Base-by-base conservation (phyloP, 1,140 invertebrate species). In the Saccostrea echinata region DNA sequence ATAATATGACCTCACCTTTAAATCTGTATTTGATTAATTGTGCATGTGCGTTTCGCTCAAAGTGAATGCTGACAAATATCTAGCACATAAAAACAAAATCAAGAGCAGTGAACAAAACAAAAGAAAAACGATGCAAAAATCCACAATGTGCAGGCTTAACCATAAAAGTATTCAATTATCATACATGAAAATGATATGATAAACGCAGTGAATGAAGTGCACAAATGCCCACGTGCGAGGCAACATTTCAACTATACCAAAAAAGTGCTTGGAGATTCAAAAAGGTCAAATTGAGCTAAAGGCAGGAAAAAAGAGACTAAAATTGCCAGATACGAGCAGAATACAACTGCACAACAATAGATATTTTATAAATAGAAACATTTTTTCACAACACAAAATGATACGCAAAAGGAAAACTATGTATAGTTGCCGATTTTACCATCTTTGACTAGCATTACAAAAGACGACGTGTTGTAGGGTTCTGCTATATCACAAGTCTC, bases 391-490 rank as follows among this genome's bases (percentile, higher is more conserved):
- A 76, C 81, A 83, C 35, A 51, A 53, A 53, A 30, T 24, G 21
- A 51, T 51, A 83, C 43, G 81, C 81, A 83, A 51, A 83, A 24
- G n/a, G 11, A 82, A 24, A 76, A 16, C 27, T 24, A 71, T 71
- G 24, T 13, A 71, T n/a, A 61, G 2, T 16, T 83, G 21, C 33
- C 81, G 33, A 52, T 24, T 55, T 84, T 81, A 87, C 86, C 86
- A 61, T 87, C 86, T 61, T 87, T 87, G 55, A 87, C 86, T 51
- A 87, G 27, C 30, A 83, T 87, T 30, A 87, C 27, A 55, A 83
- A 87, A 0, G 52, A 12, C 8, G 53, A 81, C 21, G 53, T 53
- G 24, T 82, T 64, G 80, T 87, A 87, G 1, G 86, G 86, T 30
- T 87, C 86, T 30, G 52, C 76, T 43, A 55, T 83, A 30, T 82